phyloP scores from a whole-genome alignment of 2,113 vertebrate species.

The Plectropomus leopardus region DNA sequence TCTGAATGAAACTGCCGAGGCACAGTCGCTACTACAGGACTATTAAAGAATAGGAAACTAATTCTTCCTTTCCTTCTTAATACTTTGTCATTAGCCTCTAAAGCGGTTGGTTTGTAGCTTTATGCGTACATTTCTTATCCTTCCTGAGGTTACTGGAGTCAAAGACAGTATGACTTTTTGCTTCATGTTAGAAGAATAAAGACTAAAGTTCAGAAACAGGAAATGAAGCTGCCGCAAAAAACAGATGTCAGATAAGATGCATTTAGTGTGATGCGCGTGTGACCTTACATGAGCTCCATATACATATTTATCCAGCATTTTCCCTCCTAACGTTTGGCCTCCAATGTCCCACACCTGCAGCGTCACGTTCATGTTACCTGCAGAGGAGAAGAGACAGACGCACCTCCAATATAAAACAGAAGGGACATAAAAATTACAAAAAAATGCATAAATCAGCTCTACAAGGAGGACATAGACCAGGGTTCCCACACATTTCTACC shows the following conservation, averaged over 20 bases:
- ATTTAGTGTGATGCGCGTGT: conserved; percentile 13
- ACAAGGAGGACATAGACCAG: no score
- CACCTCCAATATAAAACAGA: neutral
- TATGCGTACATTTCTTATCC: neutral
- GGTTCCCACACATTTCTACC: no score
- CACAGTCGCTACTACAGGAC: conserved; percentile 19
- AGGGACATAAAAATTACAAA: conserved; percentile 18
- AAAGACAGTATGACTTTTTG: neutral
- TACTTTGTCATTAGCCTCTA: conserved; percentile 7
- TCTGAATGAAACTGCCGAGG: conserved; percentile 48
- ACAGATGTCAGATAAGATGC: conserved; percentile 10
- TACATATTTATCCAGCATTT: conserved; percentile 99
- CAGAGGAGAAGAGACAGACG: conserved; percentile 58
- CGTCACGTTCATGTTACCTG: conserved; percentile 96
- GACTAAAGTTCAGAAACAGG: neutral
- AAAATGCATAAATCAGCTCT: conserved; percentile 9
- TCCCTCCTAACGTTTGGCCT: conserved; percentile 97
- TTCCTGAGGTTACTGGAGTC: conserved; percentile 2
- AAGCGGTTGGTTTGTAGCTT: conserved; percentile 27
- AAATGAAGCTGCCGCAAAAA: neutral
- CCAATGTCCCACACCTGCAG: conserved; percentile 99
- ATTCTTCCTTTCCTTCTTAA: conserved; percentile 35
- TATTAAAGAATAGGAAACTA: conserved; percentile 19
- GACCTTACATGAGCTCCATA: conserved; percentile 92
- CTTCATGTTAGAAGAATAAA: neutral